Percentiles rank a stretch among this genome's conserved stretches.
phyloP scores from a whole-genome alignment of 2,113 vertebrate species.

The Tonatia bakeri region DNA sequence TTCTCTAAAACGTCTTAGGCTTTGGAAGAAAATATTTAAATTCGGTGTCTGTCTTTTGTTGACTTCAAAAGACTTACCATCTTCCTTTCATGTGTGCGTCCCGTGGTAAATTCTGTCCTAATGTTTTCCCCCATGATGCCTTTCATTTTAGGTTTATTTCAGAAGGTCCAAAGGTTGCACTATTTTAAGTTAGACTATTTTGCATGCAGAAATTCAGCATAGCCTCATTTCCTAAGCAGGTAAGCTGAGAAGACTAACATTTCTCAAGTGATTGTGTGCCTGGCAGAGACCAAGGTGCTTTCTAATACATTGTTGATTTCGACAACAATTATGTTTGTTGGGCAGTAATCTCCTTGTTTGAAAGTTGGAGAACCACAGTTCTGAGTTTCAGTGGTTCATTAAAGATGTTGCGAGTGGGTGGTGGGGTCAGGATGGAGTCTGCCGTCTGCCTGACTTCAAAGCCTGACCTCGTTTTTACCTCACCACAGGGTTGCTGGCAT shows the following conservation, averaged over 20 bases:
- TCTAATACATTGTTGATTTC: constrained; percentile 15
- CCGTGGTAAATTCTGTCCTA: background rate
- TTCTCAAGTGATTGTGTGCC: background rate
- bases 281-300: background rate
- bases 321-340: background rate
- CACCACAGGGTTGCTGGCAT: background rate
- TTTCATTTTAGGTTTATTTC: constrained; percentile 37
- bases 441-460: background rate
- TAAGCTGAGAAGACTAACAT: background rate
- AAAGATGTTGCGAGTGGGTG: background rate
- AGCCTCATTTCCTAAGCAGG: background rate
- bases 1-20: background rate
- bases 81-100: background rate
- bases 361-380: constrained; percentile 11
- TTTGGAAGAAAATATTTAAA: constrained; percentile 4
- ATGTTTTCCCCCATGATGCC: background rate
- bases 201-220: background rate
- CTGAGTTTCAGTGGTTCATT: background rate
- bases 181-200: background rate
- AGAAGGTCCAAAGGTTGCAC: background rate
- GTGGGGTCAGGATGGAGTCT: background rate
- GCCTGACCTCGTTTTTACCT: background rate
- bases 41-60: background rate
- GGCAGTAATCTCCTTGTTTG: background rate
- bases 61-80: background rate